Evolutionary conservation across 2,113 vertebrate species (phyloP).

Genomic region (Danionella cerebrum): DNA sequence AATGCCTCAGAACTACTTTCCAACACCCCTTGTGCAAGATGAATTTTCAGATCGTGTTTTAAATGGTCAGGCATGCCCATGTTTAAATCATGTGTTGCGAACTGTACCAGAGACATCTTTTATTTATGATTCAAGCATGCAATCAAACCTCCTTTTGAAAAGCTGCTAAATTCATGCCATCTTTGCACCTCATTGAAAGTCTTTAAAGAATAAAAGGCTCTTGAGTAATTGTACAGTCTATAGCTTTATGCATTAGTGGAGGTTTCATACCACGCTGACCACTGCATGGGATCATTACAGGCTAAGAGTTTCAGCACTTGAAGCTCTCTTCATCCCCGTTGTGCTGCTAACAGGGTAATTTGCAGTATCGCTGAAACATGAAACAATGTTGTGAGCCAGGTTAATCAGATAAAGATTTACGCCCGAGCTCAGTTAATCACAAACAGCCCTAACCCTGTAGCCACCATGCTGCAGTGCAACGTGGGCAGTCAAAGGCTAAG

Average conservation of each 20-base stretch:
- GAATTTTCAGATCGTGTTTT: conserved; percentile 34
- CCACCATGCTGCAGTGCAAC: conserved; percentile 48
- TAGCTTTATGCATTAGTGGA: neutral
- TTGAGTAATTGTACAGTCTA: neutral
- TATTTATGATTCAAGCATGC: neutral
- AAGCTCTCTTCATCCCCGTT: conserved; percentile 62
- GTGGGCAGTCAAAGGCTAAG: conserved; percentile 79
- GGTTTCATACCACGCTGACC: conserved; percentile 38
- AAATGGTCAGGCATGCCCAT: conserved; percentile 32
- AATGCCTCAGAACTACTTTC: conserved; percentile 1
- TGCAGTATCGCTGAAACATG: conserved; percentile 79
- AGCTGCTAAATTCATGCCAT: neutral
- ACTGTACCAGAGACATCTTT: neutral
- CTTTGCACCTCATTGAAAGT: neutral
- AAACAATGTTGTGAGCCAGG: conserved; percentile 53
- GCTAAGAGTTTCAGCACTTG: conserved; percentile 55
- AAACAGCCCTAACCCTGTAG: conserved; percentile 62
- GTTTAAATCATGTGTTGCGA: neutral
- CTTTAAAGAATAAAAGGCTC: neutral
- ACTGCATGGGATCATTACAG: conserved; percentile 55
- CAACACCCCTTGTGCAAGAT: conserved; percentile 31
- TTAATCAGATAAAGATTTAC: conserved; percentile 83
- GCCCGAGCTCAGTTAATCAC: conserved; percentile 73
- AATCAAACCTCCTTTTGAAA: neutral
- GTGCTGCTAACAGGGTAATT: conserved; percentile 70